Base-by-base conservation (phyloP, 64 coral and sea anemone species). In the Montipora foliosa region DNA sequence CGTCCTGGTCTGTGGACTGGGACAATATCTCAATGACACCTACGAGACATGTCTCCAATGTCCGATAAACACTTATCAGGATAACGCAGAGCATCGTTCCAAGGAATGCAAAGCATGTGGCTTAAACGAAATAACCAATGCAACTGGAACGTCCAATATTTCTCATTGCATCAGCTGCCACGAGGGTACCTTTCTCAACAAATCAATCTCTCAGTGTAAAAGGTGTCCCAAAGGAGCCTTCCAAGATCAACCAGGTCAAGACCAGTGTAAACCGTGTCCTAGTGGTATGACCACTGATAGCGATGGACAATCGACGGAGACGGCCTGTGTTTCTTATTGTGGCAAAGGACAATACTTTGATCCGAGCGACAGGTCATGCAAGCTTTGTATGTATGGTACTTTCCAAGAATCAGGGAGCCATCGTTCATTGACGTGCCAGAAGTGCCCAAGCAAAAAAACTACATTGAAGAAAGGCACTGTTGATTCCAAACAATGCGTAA, bases 11-110 rank as follows among this genome's bases (percentile, higher is more conserved):
- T 92, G 90, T 66, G 51, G 73, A 52, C 8, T 17, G 4, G 90
- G 90, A 14, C 22, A 92, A 62, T 85, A 85, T 76, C 53, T 92
- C 8, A 92, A 77, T 25, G 60, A 86, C 11, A 44, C 90, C 21
- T 47, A 13, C 29, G 79, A 58, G 46, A 76, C 10, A 8, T 92
- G 90, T 12, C 47, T 84, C 5, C 74, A 92, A 6, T 92, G 90
- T 61, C 67, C 67, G n/a, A 2, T 21, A 5, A 75, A 83, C 47
- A 84, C 74, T 75, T 92, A 75, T 8, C 90, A 92, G 58, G 74
- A 92, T 47, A 4, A 77, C 8, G 7, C 70, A 47, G 12, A 77
- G 5, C 70, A 92, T 86, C 22, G 15, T 47, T 59, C 16, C 20
- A 81, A 46, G 17, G 75, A 22, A 5, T 92, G 90, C 29, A 53